Evolutionary conservation across 2,113 vertebrate genomes (phyloP).

Genomic region (Apeltes quadracus): DNA sequence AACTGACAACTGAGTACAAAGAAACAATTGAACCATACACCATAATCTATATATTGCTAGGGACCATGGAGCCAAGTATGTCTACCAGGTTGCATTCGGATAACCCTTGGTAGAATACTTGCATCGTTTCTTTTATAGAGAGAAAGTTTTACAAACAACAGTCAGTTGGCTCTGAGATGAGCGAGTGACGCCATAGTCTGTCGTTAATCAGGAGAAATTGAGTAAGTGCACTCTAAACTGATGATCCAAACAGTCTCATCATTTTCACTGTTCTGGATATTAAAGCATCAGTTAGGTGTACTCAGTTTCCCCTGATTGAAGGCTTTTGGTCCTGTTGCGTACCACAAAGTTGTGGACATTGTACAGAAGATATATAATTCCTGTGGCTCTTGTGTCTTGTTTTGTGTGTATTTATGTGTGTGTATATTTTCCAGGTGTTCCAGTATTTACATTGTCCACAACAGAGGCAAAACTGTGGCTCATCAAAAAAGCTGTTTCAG

Average conservation of each 20-base stretch:
- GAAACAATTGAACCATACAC: constrained; percentile 72
- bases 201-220: constrained; percentile 64
- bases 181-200: constrained; percentile 62
- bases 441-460: constrained; percentile 55
- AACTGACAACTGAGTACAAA: constrained; percentile 66
- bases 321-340: constrained; percentile 70
- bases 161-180: constrained; percentile 67
- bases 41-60: constrained; percentile 80
- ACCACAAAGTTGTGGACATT: constrained; percentile 55
- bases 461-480: constrained; percentile 41
- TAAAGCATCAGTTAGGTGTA: constrained; percentile 60
- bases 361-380: constrained; percentile 62
- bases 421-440: constrained; percentile 33
- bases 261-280: constrained; percentile 52
- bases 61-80: constrained; percentile 74
- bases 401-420: constrained; percentile 26
- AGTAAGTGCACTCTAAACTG: constrained; percentile 64
- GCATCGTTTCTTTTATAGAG: constrained; percentile 61
- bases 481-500: constrained; percentile 29
- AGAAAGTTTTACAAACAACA: constrained; percentile 75
- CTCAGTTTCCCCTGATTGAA: constrained; percentile 69
- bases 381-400: constrained; percentile 24
- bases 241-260: constrained; percentile 59
- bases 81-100: constrained; percentile 78
- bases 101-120: constrained; percentile 77